Base-by-base conservation (phyloP, 2,888 invertebrate genomes). In the Microctonus aethiopoides region DNA sequence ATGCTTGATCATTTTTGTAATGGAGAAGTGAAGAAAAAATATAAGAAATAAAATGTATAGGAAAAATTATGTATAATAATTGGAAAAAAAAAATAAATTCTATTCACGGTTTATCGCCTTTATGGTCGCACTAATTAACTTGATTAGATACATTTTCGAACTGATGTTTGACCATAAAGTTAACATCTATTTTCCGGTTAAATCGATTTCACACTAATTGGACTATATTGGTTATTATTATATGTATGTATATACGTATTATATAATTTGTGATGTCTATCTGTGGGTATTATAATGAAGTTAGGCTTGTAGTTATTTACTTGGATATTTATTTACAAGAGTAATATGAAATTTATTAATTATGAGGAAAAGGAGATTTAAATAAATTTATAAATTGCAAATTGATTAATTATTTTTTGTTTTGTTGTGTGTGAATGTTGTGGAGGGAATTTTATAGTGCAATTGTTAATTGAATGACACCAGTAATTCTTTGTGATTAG, bases 1-100 rank as follows among this genome's bases (percentile, higher is more conserved):
- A 72, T 73, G 76, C 74, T 83, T 77, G 76, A 84, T 84, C 83
- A 82, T 78, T 73, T 73, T 76, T 32, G 34, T 52, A 32, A 46
- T 32, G 2, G 1, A 29, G 1, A 61, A 39, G 4, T 0, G n/a
- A 16, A 5, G 16, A 20, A 46, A 46, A 16, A 46, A n/a, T 1
- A 20, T 4, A 20, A n/a, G 7, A 4, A 46, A 20, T 34, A 10
- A 39, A 60, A 24, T 7, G 4, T 3, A 29, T 3, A 29, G 29
- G 7, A 29, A 29, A 29, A 29, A 29, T 22, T 52, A 39, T 41
- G 24, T 24, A 51, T 7, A 11, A 24, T 7, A 16, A 7, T 6
- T 1, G 20, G 41, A 22, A 52, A 36, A 56, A 67, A 16, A 69
- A 63, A 74, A 68, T 62, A 59, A 68, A 59, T 71, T 62, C 22